phyloP scores from a whole-genome alignment of 2,797 vertebrate species.

The Pempheris klunzingeri region DNA sequence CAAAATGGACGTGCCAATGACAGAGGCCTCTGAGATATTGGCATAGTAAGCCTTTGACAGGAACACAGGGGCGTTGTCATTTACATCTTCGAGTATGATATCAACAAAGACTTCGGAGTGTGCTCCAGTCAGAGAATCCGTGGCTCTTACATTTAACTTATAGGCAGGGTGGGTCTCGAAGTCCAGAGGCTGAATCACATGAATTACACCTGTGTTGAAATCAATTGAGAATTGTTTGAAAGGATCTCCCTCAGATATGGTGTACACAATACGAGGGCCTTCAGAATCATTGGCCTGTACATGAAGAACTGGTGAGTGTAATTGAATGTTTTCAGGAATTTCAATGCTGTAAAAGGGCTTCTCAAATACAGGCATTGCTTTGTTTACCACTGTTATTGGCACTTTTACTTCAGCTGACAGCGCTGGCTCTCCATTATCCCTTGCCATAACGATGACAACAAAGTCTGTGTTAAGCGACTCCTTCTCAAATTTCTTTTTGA shows the following conservation, averaged over 20 bases:
- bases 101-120: constrained; percentile 97
- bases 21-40: constrained; percentile 93
- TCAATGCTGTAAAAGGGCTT: constrained; percentile 97
- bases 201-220: constrained; percentile 97
- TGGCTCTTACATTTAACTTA: constrained; percentile 93
- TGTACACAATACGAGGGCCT: constrained; percentile 95
- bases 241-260: constrained; percentile 95
- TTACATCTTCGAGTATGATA: constrained; percentile 94
- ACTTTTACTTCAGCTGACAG: constrained; percentile 91
- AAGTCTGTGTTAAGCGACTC: constrained; percentile 92
- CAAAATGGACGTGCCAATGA: constrained; percentile 90
- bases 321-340: constrained; percentile 93
- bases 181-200: constrained; percentile 91
- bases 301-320: constrained; percentile 93
- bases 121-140: constrained; percentile 93
- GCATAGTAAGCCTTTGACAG: constrained; percentile 85
- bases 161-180: constrained; percentile 98
- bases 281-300: constrained; percentile 96
- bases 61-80: constrained; percentile 94
- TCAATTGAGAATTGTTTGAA: constrained; percentile 95
- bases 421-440: constrained; percentile 90
- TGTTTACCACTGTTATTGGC: constrained; percentile 93
- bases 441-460: constrained; percentile 89
- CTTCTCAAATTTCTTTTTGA: constrained; percentile 91
- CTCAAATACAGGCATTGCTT: constrained; percentile 97